Evolutionary conservation across 2,888 invertebrate species (phyloP), one percentile per base, ranked within the genome.

Genomic region (Hermaeophaga mercurialis): DNA sequence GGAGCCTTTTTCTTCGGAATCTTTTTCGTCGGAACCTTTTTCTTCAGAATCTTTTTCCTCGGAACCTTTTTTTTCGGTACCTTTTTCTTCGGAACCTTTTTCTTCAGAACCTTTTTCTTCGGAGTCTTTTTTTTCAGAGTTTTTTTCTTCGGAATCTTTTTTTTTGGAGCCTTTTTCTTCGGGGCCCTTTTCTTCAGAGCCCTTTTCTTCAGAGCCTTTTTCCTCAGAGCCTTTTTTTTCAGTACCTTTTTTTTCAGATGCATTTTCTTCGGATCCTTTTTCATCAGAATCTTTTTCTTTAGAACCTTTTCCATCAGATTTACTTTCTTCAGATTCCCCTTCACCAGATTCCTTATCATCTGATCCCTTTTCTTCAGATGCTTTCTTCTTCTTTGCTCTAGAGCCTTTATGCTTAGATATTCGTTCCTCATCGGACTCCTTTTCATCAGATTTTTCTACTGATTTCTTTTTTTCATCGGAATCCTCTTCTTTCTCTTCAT

Each of bases 391-490:
- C 14, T 43, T 24, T 44, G 44, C 54, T 19, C 33, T 14, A 12
- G 22, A 26, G 36, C 26, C 48, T 22, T 47, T 47, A 12, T 60
- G 56, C 17, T 54, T 33, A 6, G 36, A 34, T 17, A n/a, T n/a
- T n/a, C n/a, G n/a, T n/a, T n/a, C n/a, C n/a, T n/a, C n/a, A n/a
- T n/a, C n/a, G n/a, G n/a, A n/a, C n/a, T n/a, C n/a, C 15, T 34
- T 17, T n/a, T 45, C 45, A 4, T 24, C 11, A 24, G 12, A 19
- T 11, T 45, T 17, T 24, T 28, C n/a, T n/a, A n/a, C 1, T 5
- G 39, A 47, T 26, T 53, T 11, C 3, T 24, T 15, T 26, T 36
- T 17, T 24, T 36, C 24, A 36, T 47, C 26, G 12, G 46, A 46
- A 18, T 11, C 46, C 9, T 33, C 6, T 11, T 12, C 15, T 8